These are phyloP conservation scores for Circaetus gallicus DNA, from an alignment of 2,113 vertebrate genomes.

Conservation along the genomic window DNA sequence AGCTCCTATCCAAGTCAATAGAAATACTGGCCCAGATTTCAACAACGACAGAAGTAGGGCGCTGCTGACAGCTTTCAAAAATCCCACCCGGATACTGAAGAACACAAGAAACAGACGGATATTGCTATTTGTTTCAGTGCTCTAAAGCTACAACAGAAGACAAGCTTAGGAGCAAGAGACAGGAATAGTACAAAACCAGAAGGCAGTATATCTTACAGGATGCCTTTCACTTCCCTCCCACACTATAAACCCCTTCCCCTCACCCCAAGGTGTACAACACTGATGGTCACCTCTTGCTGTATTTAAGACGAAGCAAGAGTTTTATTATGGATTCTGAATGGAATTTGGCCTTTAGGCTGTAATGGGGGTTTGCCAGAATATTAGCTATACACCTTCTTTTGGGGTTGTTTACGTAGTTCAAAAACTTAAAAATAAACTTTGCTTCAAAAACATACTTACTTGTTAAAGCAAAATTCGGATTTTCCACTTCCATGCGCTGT, in stretches of 20 bases:
- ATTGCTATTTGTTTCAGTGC: not conserved
- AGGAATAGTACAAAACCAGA: not conserved
- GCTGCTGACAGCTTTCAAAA: not conserved
- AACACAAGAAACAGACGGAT: not conserved
- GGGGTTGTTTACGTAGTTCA: not conserved
- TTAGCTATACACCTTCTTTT: not conserved
- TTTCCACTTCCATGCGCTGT: constrained; percentile 96
- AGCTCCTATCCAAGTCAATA: not conserved
- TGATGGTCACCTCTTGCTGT: not conserved
- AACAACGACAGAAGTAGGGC: constrained; percentile 15
- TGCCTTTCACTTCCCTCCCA: not conserved
- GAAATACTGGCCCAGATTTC: constrained; percentile 11
- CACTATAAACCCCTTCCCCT: not conserved
- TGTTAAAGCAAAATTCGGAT: constrained; percentile 95
- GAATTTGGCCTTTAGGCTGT: not conserved
- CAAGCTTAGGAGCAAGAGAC: not conserved
- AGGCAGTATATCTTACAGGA: not conserved
- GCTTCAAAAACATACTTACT: constrained; percentile 78
- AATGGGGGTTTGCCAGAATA: not conserved
- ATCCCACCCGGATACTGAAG: not conserved
- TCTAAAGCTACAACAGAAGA: not conserved
- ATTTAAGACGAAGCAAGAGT: not conserved
- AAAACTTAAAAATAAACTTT: not conserved
- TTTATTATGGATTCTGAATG: not conserved
- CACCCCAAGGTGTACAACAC: not conserved